Evolutionary conservation across 2,113 vertebrate species (phyloP).

Genomic region (Galeopterus variegatus): DNA sequence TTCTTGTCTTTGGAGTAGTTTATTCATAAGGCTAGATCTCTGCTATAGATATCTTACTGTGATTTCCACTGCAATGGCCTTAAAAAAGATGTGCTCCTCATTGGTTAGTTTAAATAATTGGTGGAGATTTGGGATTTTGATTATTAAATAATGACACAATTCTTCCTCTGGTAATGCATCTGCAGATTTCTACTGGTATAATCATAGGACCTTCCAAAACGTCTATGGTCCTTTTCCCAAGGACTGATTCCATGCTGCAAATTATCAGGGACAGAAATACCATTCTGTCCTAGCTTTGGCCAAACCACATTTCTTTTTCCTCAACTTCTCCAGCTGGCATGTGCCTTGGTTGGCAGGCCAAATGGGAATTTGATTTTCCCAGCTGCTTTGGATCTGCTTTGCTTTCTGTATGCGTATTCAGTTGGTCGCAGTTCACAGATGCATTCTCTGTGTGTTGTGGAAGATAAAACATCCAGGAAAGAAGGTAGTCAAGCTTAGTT

Average conservation of each 20-base stretch:
- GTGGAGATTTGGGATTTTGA: not conserved
- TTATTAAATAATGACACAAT: not conserved
- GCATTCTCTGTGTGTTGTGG: not conserved
- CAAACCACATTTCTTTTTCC: constrained; percentile 26
- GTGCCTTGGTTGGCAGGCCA: not conserved
- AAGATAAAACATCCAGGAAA: not conserved
- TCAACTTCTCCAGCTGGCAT: constrained; percentile 57
- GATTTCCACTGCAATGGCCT: not conserved
- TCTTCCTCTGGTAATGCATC: not conserved
- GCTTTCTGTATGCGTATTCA: not conserved
- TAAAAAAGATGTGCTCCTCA: not conserved
- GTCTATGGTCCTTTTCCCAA: not conserved
- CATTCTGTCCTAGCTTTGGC: not conserved
- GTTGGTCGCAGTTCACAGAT: not conserved
- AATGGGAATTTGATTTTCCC: not conserved
- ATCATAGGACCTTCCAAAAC: not conserved
- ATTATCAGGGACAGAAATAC: not conserved
- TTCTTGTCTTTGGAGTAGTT: not conserved
- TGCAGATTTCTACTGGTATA: not conserved
- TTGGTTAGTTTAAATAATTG: not conserved
- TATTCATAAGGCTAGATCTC: not conserved
- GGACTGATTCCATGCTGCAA: not conserved
- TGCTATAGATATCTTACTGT: not conserved
- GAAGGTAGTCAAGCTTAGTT: not conserved
- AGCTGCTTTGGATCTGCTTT: constrained; percentile 22